Conservation (phyloP, 2,113 vertebrate species). For the Narcine bancroftii region DNA sequence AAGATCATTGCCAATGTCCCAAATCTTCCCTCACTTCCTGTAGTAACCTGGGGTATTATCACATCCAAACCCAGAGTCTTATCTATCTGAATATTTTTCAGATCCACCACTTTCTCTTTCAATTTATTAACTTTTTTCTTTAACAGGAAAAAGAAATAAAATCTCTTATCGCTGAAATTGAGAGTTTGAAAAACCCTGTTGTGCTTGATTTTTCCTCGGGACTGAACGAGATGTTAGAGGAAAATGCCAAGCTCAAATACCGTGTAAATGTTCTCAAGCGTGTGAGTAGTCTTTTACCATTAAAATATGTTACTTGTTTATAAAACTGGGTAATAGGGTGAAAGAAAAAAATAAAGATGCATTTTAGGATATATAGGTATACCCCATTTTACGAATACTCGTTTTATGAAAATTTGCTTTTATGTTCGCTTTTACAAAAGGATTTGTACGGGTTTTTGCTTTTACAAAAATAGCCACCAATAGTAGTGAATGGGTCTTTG, state of each 20-base stretch:
- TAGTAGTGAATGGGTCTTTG: too few relatives aligned
- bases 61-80: too few relatives aligned
- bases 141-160: constrained; percentile 83
- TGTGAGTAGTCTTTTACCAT: constrained; percentile 52
- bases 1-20: too few relatives aligned
- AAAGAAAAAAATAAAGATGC: background rate
- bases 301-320: background rate
- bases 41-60: too few relatives aligned
- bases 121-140: constrained; percentile 10
- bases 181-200: constrained; percentile 65
- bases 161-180: constrained; percentile 70
- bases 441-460: too few relatives aligned
- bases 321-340: background rate
- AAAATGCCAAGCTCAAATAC: constrained; percentile 82
- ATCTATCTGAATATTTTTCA: too few relatives aligned
- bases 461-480: too few relatives aligned
- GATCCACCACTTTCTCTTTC: too few relatives aligned
- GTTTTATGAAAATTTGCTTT: too few relatives aligned
- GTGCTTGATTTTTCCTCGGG: constrained; percentile 50
- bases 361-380: background rate
- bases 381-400: too few relatives aligned
- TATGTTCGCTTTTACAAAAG: too few relatives aligned
- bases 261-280: constrained; percentile 76
- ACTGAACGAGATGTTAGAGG: constrained; percentile 70
- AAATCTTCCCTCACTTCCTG: too few relatives aligned